phyloP scores from a whole-genome alignment of 2,113 vertebrate genomes.

The Corydoras maculifer region DNA sequence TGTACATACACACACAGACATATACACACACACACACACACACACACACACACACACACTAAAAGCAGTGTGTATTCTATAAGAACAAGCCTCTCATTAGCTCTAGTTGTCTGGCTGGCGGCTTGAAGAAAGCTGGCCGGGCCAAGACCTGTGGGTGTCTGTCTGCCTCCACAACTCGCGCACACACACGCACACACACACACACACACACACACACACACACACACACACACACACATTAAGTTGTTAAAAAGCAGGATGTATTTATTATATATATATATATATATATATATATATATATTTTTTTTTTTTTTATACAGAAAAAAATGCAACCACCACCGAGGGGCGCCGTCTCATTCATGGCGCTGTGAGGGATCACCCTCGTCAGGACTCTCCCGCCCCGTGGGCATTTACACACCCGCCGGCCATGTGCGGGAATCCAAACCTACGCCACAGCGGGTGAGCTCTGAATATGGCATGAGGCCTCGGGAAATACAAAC shows the following conservation, averaged over 20 bases:
- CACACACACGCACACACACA: background rate
- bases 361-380: background rate
- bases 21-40: too few species aligned
- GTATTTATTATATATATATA: background rate
- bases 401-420: background rate
- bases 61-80: background rate
- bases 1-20: too few species aligned
- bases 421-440: background rate
- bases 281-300: background rate
- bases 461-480: background rate
- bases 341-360: background rate
- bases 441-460: background rate
- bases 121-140: constrained; percentile 3
- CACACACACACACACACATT: background rate
- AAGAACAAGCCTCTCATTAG: constrained; percentile 12
- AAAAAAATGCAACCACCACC: background rate
- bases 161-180: background rate
- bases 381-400: background rate
- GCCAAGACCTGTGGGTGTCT: constrained; percentile 5
- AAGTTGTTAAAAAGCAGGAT: background rate
- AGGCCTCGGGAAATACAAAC: background rate
- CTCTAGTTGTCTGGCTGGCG: constrained; percentile 9
- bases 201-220: background rate
- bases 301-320: too few species aligned
- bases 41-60: background rate